Base-by-base conservation (phyloP, 1,140 invertebrate genomes). In the Adelges cooleyi region DNA sequence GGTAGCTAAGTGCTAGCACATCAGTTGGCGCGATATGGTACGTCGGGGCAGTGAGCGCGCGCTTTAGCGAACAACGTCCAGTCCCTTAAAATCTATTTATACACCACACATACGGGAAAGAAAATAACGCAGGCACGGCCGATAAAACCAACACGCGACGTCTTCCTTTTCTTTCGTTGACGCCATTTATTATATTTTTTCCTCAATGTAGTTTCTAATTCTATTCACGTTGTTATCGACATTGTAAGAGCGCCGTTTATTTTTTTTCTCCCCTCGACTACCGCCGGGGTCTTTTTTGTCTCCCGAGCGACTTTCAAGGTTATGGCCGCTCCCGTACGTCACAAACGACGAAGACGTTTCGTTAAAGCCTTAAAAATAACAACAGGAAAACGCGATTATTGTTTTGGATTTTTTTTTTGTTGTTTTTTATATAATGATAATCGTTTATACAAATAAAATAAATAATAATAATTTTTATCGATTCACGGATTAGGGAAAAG, bases 301-400 rank as follows among this genome's bases (percentile, higher is more conserved):
- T 48, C 17, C 25, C 10, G n/a, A n/a, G n/a, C n/a, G n/a, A 62
- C 8, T 10, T 9, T 44, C 56, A 62, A 62, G 56, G 56, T 62
- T 27, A 48, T n/a, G 56, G 56, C 33, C 42, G 29, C 42, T 46
- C 13, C 29, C 20, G 17, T 33, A 36, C 33, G 29, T 38, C 33
- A 53, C 17, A 46, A 20, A 33, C n/a, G 9, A 44, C 25, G 25
- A 33, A 5, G 11, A 33, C 29, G 29, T 33, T 33, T 33, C 29
- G 29, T 6, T 33, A 33, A n/a, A n/a, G n/a, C n/a, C n/a, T n/a
- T n/a, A n/a, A n/a, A n/a, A n/a, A n/a, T n/a, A n/a, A n/a, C n/a
- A n/a, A n/a, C n/a, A n/a, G n/a, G n/a, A n/a, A n/a, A n/a, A n/a
- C n/a, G n/a, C n/a, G n/a, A n/a, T n/a, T n/a, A n/a, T n/a, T n/a